phyloP scores from a whole-genome alignment of 2,113 vertebrate genomes.

The Aramus guarauna region DNA sequence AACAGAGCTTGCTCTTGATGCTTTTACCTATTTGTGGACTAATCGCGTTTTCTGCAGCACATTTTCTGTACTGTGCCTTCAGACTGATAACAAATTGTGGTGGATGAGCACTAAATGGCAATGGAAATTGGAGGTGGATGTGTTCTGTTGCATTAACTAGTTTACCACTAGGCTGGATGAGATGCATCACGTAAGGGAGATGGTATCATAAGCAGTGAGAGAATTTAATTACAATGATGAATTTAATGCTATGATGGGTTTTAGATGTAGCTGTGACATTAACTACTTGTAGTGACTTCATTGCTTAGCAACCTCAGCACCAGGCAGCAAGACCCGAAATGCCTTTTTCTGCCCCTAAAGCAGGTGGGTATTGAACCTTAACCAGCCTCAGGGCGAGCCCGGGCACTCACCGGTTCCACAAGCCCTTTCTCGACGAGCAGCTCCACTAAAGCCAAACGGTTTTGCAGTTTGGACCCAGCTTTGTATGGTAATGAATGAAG shows the following conservation, averaged over 20 bases:
- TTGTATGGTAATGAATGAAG: background rate
- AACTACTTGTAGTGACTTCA: background rate
- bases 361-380: background rate
- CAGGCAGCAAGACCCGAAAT: background rate
- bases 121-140: background rate
- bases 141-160: background rate
- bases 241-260: background rate
- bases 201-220: background rate
- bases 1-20: background rate
- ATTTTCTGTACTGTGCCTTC: background rate
- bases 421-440: background rate
- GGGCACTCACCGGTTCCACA: fast-evolving
- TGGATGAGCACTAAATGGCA: background rate
- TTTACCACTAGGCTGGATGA: background rate
- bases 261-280: background rate
- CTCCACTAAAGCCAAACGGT: background rate
- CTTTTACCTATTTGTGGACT: background rate
- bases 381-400: background rate
- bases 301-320: background rate
- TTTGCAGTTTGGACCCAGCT: background rate
- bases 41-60: background rate
- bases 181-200: background rate
- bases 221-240: background rate
- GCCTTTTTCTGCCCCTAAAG: background rate
- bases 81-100: background rate